phyloP scores from a whole-genome alignment of 1,140 invertebrate species.

The Choristoneura fumiferana region DNA sequence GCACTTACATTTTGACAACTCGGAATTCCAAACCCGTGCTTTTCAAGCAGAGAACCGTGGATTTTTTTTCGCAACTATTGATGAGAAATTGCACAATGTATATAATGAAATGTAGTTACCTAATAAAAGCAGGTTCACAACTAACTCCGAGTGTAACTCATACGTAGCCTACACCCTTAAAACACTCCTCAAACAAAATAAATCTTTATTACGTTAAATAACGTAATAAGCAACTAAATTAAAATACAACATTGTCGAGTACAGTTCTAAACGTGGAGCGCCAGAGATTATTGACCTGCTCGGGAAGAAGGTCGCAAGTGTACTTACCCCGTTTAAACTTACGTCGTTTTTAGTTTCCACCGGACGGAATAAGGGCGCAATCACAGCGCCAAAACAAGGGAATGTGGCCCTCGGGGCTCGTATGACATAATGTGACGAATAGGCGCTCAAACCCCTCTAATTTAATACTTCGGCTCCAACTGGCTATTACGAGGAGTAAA shows the following conservation, averaged over 20 bases:
- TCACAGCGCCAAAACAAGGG: constrained; percentile 7
- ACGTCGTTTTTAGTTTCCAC: background rate
- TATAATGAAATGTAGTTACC: too few relatives aligned
- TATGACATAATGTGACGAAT: constrained; percentile 23
- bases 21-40: too few relatives aligned
- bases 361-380: background rate
- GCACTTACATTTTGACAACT: too few relatives aligned
- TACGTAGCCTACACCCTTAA: background rate
- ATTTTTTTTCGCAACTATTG: too few relatives aligned
- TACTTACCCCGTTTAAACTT: background rate
- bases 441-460: constrained; percentile 12
- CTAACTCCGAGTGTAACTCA: background rate
- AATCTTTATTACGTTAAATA: constrained; percentile 9
- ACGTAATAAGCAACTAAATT: constrained; percentile 15
- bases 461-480: constrained; percentile 15
- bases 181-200: constrained; percentile 10
- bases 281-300: constrained; percentile 7
- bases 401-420: constrained; percentile 17
- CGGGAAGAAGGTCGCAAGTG: background rate
- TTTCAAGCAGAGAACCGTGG: too few relatives aligned
- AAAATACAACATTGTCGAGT: constrained; percentile 9
- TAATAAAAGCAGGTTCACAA: background rate
- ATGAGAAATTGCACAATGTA: too few relatives aligned
- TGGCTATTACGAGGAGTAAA: constrained; percentile 6
- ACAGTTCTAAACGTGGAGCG: constrained; percentile 9